phyloP scores from a whole-genome alignment of 2,113 vertebrate species.

The Pachyramphus minor region DNA sequence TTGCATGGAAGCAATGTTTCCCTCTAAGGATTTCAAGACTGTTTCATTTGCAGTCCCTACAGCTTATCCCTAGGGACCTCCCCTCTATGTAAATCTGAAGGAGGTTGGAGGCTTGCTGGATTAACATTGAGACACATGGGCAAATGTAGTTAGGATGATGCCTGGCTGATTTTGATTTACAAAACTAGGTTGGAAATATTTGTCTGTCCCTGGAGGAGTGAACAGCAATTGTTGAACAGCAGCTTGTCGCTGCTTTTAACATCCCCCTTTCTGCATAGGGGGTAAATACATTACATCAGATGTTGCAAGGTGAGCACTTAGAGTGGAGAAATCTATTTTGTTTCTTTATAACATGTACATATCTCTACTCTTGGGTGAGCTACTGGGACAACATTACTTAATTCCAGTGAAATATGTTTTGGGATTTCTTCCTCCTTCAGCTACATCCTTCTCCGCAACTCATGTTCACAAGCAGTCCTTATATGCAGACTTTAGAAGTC shows the following conservation, averaged over 20 bases:
- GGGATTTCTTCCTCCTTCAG: neutral
- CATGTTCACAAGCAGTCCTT: neutral
- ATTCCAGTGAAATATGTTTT: neutral
- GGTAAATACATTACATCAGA: neutral
- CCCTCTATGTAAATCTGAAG: neutral
- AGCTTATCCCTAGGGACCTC: neutral
- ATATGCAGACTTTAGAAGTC: neutral
- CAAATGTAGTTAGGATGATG: neutral
- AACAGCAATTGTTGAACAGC: neutral
- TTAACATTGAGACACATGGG: neutral
- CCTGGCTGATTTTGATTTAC: conserved; percentile 3
- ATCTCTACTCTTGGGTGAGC: neutral
- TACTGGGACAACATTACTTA: neutral
- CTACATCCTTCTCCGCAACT: neutral
- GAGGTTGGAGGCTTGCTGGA: neutral
- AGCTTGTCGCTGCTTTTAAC: neutral
- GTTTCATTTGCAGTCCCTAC: neutral
- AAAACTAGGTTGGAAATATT: neutral
- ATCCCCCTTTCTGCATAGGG: neutral
- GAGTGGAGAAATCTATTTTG: neutral
- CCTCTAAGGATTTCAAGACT: neutral
- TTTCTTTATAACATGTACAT: neutral
- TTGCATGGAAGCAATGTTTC: neutral
- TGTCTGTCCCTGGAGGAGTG: neutral
- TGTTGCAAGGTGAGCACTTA: neutral